Evolutionary conservation across 2,888 invertebrate genomes (phyloP).

Genomic region (Steinernema hermaphroditum): DNA sequence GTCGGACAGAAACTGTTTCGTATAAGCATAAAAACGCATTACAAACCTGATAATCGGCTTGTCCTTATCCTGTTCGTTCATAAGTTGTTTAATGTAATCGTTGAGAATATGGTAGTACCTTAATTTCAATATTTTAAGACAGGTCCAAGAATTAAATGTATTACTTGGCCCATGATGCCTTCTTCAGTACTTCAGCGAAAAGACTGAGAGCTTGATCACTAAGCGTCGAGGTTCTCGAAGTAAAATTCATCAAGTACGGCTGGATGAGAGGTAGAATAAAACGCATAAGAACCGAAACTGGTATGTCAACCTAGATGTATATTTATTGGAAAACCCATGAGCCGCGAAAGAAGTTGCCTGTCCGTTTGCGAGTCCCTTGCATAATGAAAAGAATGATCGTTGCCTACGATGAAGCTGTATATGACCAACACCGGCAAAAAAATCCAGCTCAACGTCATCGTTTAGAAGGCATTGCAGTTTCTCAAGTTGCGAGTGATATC

Average conservation of each 20-base stretch:
- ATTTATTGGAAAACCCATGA: conserved; percentile 15
- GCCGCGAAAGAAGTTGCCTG: conserved; percentile 39
- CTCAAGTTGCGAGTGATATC: conserved; percentile 63
- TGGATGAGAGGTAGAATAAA: conserved; percentile 84
- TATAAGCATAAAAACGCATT: background rate
- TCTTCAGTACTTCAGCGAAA: conserved; percentile 77
- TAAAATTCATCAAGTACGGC: conserved; percentile 79
- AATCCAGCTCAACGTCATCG: conserved; percentile 74
- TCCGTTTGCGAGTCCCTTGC: conserved; percentile 65
- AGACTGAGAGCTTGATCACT: conserved; percentile 73
- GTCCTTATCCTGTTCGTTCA: conserved; percentile 76
- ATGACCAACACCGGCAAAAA: conserved; percentile 89
- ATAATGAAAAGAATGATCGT: conserved; percentile 77
- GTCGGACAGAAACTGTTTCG: too few relatives aligned
- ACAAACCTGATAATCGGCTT: conserved; percentile 71
- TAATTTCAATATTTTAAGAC: background rate
- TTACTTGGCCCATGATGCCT: conserved; percentile 84
- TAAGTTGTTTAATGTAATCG: conserved; percentile 79
- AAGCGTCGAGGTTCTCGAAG: conserved; percentile 74
- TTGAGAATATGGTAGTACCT: conserved; percentile 78
- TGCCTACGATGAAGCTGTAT: conserved; percentile 80
- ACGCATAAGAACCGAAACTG: conserved; percentile 75
- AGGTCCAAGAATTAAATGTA: background rate
- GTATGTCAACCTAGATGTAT: conserved; percentile 37
- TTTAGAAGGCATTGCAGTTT: conserved; percentile 44